Base-by-base conservation (phyloP, 1,140 invertebrate species). In the Calliphora vicina region DNA sequence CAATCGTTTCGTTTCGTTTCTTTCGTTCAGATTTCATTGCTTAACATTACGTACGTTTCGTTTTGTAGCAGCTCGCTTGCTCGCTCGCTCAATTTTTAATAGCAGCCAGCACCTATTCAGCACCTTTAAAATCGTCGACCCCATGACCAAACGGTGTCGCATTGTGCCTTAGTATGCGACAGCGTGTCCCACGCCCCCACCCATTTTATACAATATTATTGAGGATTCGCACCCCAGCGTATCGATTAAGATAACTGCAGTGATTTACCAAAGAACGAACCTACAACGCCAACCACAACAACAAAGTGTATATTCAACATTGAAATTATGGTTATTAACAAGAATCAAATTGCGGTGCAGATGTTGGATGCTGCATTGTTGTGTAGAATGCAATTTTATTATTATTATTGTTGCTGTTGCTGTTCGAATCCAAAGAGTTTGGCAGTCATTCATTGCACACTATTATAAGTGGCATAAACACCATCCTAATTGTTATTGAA, bases 281-380 rank as follows among this genome's bases (percentile, higher is more conserved):
- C 45, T 17, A 13, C 45, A 57, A 57, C 17, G n/a, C 0, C 50
- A 13, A 57, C 50, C 15, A 57, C 50, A 57, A 57, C 50, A 88
- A 88, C 86, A 87, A 88, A 88, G 86, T 86, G 86, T 88, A 88
- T 88, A 87, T 88, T 88, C 87, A 88, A 87, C 88, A 88, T 88
- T 86, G 86, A 88, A 88, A 88, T 88, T 88, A 88, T 88, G 88
- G 88, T 88, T 88, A 88, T 88, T 88, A 88, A 87, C 87, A 88
- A 87, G 88, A 87, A 88, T 86, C 87, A 88, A 88, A 88, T 88
- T 87, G 87, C 87, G 86, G 86, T 85, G 72, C 45, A 50, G 45
- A 67, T 74, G 73, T n/a, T 42, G n/a, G n/a, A n/a, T 3, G 13
- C 35, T 45, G 74, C 17, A 67, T 71, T 83, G 27, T 82, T 78